A percentile compares a stretch with the other conserved stretches of the same genome.
Evolutionary conservation across 1,140 invertebrate genomes (phyloP).

Genomic region (Ridgeia piscesae): DNA sequence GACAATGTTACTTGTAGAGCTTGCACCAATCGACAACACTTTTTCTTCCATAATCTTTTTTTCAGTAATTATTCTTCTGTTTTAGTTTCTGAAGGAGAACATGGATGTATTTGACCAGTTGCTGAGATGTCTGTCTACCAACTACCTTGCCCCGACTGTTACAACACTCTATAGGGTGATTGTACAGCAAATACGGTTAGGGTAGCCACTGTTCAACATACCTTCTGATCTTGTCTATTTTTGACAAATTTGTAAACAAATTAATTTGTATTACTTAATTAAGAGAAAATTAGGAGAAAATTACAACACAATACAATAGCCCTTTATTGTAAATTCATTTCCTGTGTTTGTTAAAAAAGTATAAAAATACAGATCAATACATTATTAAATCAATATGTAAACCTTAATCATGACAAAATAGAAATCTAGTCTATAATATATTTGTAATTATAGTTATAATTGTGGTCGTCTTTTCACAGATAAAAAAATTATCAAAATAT

Average conservation of each 20-base stretch:
- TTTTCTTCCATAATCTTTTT: background rate
- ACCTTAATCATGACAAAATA: no score
- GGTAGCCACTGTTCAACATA: background rate
- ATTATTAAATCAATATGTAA: no score
- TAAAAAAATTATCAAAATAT: no score
- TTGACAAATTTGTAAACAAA: background rate
- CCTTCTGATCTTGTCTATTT: background rate
- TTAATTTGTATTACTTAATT: background rate
- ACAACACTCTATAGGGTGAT: background rate
- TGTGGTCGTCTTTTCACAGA: no score
- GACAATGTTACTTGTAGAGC: no score
- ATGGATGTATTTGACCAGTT: background rate
- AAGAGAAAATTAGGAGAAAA: no score
- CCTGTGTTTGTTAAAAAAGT: no score
- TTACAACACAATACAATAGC: no score
- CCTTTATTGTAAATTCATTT: no score
- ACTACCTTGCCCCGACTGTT: conserved; percentile 16
- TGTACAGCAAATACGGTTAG: background rate
- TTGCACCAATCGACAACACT: background rate
- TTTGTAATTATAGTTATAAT: no score
- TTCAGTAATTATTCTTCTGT: background rate
- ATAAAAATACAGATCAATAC: no score
- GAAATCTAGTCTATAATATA: no score
- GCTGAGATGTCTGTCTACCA: conserved; percentile 20
- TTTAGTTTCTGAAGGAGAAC: background rate